phyloP scores from a whole-genome alignment of 2,888 invertebrate species.

The Mystacides longicornis region DNA sequence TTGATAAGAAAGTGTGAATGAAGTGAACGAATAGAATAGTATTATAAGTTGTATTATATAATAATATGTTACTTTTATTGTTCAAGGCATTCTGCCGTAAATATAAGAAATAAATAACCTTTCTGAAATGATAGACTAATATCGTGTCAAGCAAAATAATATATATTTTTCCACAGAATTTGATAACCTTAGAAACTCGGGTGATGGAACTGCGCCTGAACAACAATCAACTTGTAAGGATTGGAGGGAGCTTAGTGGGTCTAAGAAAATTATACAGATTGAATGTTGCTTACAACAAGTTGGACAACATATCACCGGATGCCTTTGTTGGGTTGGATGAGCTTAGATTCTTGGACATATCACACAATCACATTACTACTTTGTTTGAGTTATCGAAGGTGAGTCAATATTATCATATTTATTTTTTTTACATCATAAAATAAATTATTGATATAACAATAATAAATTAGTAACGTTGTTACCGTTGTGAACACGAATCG shows the following conservation, averaged over 20 bases:
- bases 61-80: not conserved
- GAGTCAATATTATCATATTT: too few species aligned
- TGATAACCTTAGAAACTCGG: slow-evolving; percentile 68
- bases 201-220: slow-evolving; percentile 66
- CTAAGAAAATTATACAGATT: slow-evolving; percentile 64
- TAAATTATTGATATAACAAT: too few species aligned
- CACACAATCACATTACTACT: slow-evolving; percentile 67
- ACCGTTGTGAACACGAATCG: too few species aligned
- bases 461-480: too few species aligned
- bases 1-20: too few species aligned
- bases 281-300: slow-evolving; percentile 67
- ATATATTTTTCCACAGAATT: slow-evolving; percentile 52
- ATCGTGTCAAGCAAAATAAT: too few species aligned
- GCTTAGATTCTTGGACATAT: slow-evolving; percentile 66
- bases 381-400: slow-evolving; percentile 80
- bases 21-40: too few species aligned
- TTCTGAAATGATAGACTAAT: too few species aligned
- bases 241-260: slow-evolving; percentile 71
- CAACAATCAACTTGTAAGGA: slow-evolving; percentile 61
- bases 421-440: too few species aligned
- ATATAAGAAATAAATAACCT: too few species aligned
- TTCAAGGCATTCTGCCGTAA: not conserved
- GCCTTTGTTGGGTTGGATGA: slow-evolving; percentile 73
- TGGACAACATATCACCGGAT: slow-evolving; percentile 66
- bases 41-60: too few species aligned